These are phyloP conservation scores for Delphinapterus leucas DNA, from an alignment of 2,113 vertebrate genomes.

Conservation along the genomic window DNA sequence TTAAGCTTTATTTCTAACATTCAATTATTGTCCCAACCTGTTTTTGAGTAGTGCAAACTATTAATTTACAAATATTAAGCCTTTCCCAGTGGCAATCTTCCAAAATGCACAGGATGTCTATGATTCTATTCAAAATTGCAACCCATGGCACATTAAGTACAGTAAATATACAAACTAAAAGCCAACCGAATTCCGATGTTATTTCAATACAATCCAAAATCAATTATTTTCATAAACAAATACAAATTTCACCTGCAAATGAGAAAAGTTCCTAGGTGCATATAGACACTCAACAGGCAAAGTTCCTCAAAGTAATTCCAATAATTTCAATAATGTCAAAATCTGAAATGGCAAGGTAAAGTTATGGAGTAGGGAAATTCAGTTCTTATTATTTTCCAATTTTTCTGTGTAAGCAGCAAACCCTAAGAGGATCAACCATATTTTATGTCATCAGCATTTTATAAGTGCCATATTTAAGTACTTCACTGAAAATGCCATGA, in stretches of 20 bases:
- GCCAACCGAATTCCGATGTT: conserved; percentile 61
- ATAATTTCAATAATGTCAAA: conserved; percentile 80
- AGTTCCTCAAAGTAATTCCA: conserved; percentile 78
- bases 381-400: conserved; percentile 85
- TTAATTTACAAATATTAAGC: conserved; percentile 76
- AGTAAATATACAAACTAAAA: conserved; percentile 72
- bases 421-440: conserved; percentile 88
- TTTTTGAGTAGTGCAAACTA: conserved; percentile 69
- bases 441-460: conserved; percentile 90
- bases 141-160: conserved; percentile 65
- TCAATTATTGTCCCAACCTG: conserved; percentile 64
- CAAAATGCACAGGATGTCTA: conserved; percentile 75
- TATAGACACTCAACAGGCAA: conserved; percentile 76
- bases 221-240: conserved; percentile 71
- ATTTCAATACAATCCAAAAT: conserved; percentile 70
- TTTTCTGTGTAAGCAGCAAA: conserved; percentile 87
- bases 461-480: conserved; percentile 88
- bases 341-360: conserved; percentile 81
- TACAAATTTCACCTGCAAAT: conserved; percentile 65
- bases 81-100: conserved; percentile 68
- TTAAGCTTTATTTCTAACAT: conserved; percentile 63
- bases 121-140: conserved; percentile 74
- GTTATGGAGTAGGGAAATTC: conserved; percentile 81
- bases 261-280: conserved; percentile 75
- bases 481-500: conserved; percentile 87